These are phyloP conservation scores for Liasis olivaceus DNA, from an alignment of 2,797 vertebrate genomes.

Conservation along the genomic window DNA sequence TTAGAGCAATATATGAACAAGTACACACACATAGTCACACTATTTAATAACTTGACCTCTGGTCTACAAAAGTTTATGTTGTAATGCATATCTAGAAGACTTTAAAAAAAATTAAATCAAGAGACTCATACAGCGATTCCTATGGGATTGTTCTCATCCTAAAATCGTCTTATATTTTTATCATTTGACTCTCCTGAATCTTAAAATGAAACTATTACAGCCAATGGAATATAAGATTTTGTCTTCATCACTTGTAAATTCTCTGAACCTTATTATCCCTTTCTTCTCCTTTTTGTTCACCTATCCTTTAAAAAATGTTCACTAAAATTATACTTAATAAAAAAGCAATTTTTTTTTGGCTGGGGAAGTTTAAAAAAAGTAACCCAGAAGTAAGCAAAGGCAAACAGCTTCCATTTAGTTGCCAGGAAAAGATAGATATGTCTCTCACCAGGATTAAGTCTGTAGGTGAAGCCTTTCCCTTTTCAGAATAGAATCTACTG, in stretches of 20 bases:
- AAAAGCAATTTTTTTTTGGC: background rate
- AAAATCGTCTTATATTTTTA: background rate
- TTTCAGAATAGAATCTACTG: constrained; percentile 13
- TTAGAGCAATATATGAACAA: background rate
- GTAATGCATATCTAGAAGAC: background rate
- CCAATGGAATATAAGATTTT: background rate
- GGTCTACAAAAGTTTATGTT: background rate
- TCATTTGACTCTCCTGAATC: background rate
- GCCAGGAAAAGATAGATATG: background rate
- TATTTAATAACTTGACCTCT: background rate
- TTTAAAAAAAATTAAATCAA: background rate
- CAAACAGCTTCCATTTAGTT: background rate
- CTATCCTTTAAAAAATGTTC: background rate
- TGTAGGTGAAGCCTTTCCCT: background rate
- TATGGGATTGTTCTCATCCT: background rate
- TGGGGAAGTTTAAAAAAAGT: background rate
- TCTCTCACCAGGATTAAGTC: background rate
- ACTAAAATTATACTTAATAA: too few species aligned
- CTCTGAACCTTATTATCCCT: background rate
- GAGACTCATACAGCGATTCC: background rate
- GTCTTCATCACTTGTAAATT: background rate
- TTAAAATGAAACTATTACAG: background rate
- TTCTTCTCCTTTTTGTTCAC: background rate
- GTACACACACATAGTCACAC: background rate
- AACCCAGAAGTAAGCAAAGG: background rate